Conservation (phyloP, 2,888 invertebrate species). For the Diloba caeruleocephala region DNA sequence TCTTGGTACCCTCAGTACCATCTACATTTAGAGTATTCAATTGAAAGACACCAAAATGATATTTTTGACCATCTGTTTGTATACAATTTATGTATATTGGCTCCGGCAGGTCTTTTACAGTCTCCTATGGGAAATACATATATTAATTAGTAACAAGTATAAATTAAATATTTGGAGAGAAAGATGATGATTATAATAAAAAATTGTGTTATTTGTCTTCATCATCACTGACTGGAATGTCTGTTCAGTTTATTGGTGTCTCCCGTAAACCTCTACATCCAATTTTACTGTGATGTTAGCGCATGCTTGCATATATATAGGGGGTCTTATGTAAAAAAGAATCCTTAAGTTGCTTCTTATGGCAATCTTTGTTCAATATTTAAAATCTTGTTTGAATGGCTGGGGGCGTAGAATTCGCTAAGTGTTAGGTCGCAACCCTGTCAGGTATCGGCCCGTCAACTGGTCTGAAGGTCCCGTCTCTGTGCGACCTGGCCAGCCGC, state of each 20-base stretch:
- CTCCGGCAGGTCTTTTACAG: constrained; percentile 91
- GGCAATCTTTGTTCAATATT: no score
- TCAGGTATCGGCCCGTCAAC: no score
- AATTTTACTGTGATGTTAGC: no score
- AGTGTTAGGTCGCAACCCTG: no score
- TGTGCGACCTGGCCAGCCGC: no score
- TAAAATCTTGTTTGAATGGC: no score
- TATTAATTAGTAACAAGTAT: constrained; percentile 37
- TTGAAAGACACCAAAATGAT: constrained; percentile 95
- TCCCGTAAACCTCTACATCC: no score
- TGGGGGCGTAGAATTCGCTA: no score
- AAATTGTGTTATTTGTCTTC: constrained; percentile 37
- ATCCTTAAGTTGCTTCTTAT: no score
- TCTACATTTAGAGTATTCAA: constrained; percentile 93
- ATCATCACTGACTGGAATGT: constrained; percentile 3
- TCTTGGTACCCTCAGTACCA: constrained; percentile 90
- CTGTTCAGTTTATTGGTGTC: constrained; percentile 5
- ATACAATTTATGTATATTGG: constrained; percentile 95
- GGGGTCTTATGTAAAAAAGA: no score
- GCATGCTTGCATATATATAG: no score
- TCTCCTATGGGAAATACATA: constrained; percentile 78
- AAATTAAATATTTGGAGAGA: constrained; percentile 34
- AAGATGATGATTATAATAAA: constrained; percentile 20
- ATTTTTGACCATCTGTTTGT: constrained; percentile 93
- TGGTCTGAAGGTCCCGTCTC: no score